Base-by-base conservation (phyloP, 2,888 invertebrate genomes). In the Harpalus rubripes region DNA sequence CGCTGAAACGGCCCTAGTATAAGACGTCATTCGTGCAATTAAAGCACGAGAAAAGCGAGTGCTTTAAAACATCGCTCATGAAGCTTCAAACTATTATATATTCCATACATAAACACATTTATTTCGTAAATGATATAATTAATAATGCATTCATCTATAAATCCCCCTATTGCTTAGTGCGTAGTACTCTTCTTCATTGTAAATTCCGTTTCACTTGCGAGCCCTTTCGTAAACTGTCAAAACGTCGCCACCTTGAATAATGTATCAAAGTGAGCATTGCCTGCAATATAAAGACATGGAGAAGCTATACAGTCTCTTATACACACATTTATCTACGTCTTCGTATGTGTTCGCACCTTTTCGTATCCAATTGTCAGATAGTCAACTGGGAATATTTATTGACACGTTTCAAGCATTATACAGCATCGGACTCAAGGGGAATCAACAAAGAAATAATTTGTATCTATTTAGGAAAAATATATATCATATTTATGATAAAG, bases 171-270 rank as follows among this genome's bases (percentile, higher is more conserved):
- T 12, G 44, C 44, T 52, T 52, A 52, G 44, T 52, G 44, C 44
- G 44, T 52, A 52, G 44, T 44, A 52, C 2, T 32, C 32, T 52
- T 52, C 44, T 74, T 74, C 80, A 80, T 80, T 44, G 39, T 44
- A 80, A 44, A 80, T 80, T 80, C 80, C 63, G 80, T 80, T 61
- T 80, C 63, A 58, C 41, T 80, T 61, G 80, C 39, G n/a, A 63
- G 18, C 61, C 80, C 63, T 63, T 63, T 61, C 63, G 59, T 80
- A 63, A 63, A 80, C 63, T 80, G 80, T 80, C 80, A 63, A 80
- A 80, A 80, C 63, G 44, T 80, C 39, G 61, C 63, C 39, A 80
- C 80, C 18, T 18, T 80, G 39, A 61, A 80, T 80, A 63, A 80
- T 80, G 41, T 80, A 80, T 80, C 80, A 80, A 80, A 80, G 80